Evolutionary conservation across 2,797 vertebrate genomes (phyloP), one percentile per base, ranked within the genome.

Genomic region (Fundulus diaphanus): DNA sequence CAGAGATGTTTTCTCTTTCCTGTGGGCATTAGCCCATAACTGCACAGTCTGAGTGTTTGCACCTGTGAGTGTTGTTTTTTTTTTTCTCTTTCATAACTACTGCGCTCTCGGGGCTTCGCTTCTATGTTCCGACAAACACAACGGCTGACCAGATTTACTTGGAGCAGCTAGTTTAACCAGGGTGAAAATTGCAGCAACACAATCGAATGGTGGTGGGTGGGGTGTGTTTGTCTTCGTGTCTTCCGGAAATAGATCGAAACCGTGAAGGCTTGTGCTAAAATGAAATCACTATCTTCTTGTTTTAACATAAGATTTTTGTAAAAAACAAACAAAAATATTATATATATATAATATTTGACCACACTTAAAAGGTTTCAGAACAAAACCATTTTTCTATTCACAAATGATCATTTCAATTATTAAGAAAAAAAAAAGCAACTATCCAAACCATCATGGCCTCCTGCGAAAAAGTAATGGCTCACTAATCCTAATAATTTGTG

Each of bases 1-100:
- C 70, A n/a, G 56, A 52, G 0, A 77, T 80, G 77, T 78, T 76
- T 91, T 83, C 33, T 27, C 69, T 68, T 77, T 82, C 83, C 84
- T 57, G 69, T 5, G 31, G 82, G 51, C 77, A 68, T 4, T 49
- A 80, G 78, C 66, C 63, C 73, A 63, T 37, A 72, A 82, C 77
- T 76, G 84, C 81, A 65, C 84, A 84, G 76, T 85, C 82, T 74
- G 87, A 87, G 76, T 66, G 87, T 79, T 84, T 80, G 83, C 81
- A 88, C 73, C 81, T 78, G 83, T 56, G 73, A 78, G 78, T 75
- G 51, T 70, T n/a, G n/a, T n/a, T n/a, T 57, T 84, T 29, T 84
- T n/a, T 54, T n/a, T n/a, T 57, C 82, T 29, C 82, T n/a, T 54
- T 70, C 73, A 42, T 37, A 7, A 77, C 70, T 40, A 54, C 78